Conservation (phyloP, 92 coral and sea anemone species). For the Montipora capitata region DNA sequence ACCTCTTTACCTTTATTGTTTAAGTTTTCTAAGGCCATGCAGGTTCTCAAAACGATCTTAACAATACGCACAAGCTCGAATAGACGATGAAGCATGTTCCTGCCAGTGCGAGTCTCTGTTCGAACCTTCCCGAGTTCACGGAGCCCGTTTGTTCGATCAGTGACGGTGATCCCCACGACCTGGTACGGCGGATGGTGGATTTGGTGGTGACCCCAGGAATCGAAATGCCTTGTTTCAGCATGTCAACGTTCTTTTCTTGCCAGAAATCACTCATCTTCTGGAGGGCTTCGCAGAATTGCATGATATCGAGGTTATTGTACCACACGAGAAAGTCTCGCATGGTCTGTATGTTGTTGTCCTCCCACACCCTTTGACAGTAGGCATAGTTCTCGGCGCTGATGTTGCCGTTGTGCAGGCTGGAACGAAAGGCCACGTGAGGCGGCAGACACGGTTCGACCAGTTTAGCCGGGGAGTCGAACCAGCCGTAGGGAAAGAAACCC, state of each 20-base stretch:
- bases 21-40: no score
- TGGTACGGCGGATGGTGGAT: no score
- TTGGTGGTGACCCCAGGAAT: no score
- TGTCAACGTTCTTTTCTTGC: background rate
- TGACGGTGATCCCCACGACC: no score
- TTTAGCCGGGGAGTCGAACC: background rate
- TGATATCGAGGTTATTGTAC: background rate
- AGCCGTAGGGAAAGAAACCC: background rate
- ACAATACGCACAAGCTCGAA: no score
- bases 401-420: background rate
- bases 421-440: background rate
- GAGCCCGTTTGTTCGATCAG: no score
- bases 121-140: no score
- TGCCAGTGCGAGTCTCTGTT: no score
- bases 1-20: no score
- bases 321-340: background rate
- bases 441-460: background rate
- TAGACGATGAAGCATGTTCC: no score
- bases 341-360: background rate
- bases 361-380: background rate
- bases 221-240: background rate
- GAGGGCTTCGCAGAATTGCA: background rate
- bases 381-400: background rate
- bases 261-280: background rate
- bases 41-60: no score